These are phyloP conservation scores for Uria lomvia DNA, from an alignment of 2,113 vertebrate genomes.

Conservation along the genomic window DNA sequence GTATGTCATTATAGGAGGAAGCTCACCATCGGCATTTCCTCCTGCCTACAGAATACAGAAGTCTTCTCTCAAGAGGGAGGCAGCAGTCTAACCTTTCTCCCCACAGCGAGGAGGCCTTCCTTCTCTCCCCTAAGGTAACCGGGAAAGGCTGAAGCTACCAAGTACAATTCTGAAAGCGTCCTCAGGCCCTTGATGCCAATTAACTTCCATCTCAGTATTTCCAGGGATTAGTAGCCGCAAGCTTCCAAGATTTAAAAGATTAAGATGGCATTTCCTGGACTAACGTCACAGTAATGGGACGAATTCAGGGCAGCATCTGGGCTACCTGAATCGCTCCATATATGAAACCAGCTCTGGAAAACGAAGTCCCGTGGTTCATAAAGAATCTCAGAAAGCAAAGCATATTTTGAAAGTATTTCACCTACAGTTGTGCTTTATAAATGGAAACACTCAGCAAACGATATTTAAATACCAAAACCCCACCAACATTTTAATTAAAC, in stretches of 20 bases:
- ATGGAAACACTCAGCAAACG: not conserved
- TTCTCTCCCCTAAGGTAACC: not conserved
- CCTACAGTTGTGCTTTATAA: not conserved
- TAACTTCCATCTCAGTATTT: not conserved
- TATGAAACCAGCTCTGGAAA: not conserved
- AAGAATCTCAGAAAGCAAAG: not conserved
- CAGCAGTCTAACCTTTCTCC: not conserved
- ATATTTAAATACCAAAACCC: not conserved
- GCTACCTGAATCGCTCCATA: not conserved
- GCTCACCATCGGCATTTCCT: not conserved
- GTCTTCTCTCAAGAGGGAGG: not conserved
- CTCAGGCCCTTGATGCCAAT: not conserved
- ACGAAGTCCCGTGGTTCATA: not conserved
- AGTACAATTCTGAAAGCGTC: not conserved
- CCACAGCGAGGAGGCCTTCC: not conserved
- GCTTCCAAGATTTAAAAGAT: not conserved
- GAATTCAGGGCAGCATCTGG: not conserved
- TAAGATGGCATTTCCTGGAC: not conserved
- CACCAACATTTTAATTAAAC: not conserved
- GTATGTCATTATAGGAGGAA: not conserved
- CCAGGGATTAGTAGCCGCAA: not conserved
- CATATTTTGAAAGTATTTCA: not conserved
- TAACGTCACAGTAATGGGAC: accelerated
- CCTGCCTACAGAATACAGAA: not conserved
- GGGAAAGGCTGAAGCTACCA: not conserved